These are phyloP conservation scores for Gadopsis bispinosus DNA, from an alignment of 2,797 vertebrate genomes.

Conservation along the genomic window DNA sequence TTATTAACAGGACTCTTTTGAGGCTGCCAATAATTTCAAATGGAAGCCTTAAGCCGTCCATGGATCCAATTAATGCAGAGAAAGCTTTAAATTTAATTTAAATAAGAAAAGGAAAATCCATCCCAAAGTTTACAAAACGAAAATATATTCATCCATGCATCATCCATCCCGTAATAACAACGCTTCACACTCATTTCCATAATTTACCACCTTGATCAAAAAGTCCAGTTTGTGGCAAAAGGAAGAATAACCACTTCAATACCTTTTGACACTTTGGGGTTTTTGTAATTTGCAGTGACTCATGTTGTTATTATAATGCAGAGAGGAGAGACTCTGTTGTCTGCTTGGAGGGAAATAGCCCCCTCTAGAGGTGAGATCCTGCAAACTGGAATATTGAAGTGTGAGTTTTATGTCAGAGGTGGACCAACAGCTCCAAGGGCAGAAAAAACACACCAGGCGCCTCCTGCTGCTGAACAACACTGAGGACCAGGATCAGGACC, in stretches of 20 bases:
- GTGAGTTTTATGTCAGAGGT: too few species aligned
- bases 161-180: background rate
- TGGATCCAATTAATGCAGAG: slow-evolving; percentile 33
- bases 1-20: background rate
- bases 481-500: too few species aligned
- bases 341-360: background rate
- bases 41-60: slow-evolving; percentile 12
- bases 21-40: background rate
- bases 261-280: background rate
- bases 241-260: background rate
- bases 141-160: background rate
- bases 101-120: background rate
- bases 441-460: too few species aligned
- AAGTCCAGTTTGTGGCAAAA: background rate
- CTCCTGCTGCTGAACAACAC: too few species aligned
- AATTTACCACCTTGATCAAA: background rate
- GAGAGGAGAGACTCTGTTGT: background rate
- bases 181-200: background rate
- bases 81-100: background rate
- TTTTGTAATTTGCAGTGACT: background rate
- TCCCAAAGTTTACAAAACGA: slow-evolving; percentile 9
- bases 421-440: too few species aligned
- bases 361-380: too few species aligned
- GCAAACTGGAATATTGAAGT: too few species aligned
- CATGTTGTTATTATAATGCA: background rate